Percentiles rank a stretch among this genome's conserved stretches.
Conservation (phyloP, 2,797 vertebrate species). For the Sebastes kiyomatsui region DNA sequence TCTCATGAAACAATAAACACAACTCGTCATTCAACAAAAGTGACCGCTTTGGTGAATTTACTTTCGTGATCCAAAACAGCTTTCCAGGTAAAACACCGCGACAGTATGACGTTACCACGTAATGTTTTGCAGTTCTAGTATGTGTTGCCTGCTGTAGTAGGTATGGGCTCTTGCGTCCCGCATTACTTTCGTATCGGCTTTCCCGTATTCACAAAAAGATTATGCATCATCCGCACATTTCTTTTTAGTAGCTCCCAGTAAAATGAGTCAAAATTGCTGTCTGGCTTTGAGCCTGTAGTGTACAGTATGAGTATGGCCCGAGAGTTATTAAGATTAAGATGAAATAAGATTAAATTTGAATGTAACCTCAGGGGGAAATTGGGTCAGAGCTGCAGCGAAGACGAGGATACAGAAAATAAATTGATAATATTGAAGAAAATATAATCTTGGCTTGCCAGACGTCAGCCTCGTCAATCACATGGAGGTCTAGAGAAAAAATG, state of each 20-base stretch:
- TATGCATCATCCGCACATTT: constrained; percentile 2
- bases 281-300: constrained; percentile 10
- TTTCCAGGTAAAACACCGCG: too few relatives aligned
- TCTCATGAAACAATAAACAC: too few relatives aligned
- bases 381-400: constrained; percentile 23
- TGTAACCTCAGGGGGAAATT: constrained; percentile 36
- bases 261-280: constrained; percentile 12
- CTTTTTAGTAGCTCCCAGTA: not conserved
- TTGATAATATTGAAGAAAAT: constrained; percentile 43
- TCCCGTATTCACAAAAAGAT: constrained; percentile 1
- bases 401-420: constrained; percentile 38
- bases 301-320: constrained; percentile 8
- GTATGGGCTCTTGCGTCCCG: too few relatives aligned
- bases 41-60: too few relatives aligned
- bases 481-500: not conserved
- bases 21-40: rapidly evolving
- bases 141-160: too few relatives aligned
- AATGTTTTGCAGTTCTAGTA: too few relatives aligned
- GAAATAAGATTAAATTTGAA: constrained; percentile 56
- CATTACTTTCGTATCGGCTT: too few relatives aligned
- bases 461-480: constrained; percentile 34
- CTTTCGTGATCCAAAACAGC: too few relatives aligned
- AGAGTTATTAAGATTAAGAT: constrained; percentile 55
- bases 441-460: constrained; percentile 41
- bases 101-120: too few relatives aligned